Evolutionary conservation across 2,797 vertebrate species (phyloP), one percentile per base, ranked within the genome.

Genomic region (Sylvia borin): DNA sequence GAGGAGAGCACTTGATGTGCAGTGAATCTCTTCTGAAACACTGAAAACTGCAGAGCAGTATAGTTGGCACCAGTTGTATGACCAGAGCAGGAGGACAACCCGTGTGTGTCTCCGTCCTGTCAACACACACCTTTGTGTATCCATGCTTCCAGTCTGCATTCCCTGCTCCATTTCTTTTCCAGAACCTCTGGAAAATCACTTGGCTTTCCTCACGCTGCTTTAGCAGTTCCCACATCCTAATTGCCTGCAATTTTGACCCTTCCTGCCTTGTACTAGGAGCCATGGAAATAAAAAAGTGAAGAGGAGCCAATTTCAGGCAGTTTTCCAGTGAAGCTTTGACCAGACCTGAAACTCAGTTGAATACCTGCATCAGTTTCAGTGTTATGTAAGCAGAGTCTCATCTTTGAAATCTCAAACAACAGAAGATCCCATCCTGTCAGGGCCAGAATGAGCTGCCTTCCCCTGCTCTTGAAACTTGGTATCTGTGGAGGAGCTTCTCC

Each of bases 381-480:
- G 11, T 14, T n/a, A 13, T 3, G 19, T 40, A 9, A 1, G 0
- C 0, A 1, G 21, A 54, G 14, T 29, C 24, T 79, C 3, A 0
- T 16, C 25, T 80, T 7, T 42, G 12, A 16, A 34, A 13, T 57
- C 15, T 20, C 10, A 5, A 19, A 29, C n/a, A 27, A 15, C 5
- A 32, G n/a, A 25, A 70, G 32, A 32, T 21, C 9, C 19, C 0
- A 2, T 50, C 13, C 17, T 26, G 10, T 11, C 2, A 18, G 20
- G 38, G 24, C 32, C 48, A 32, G 27, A n/a, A 53, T 3, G 16
- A 62, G 24, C 29, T 24, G 5, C 51, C 51, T 70, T 64, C 12
- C 18, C 10, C 13, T 16, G 13, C 13, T 32, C 21, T 57, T 34
- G 32, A 51, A 34, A 34, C 20, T 16, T 13, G 22, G 4, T 10